Evolutionary conservation across 2,888 invertebrate genomes (phyloP), one percentile per base, ranked within the genome.

Genomic region (Opisthograptis luteolata): DNA sequence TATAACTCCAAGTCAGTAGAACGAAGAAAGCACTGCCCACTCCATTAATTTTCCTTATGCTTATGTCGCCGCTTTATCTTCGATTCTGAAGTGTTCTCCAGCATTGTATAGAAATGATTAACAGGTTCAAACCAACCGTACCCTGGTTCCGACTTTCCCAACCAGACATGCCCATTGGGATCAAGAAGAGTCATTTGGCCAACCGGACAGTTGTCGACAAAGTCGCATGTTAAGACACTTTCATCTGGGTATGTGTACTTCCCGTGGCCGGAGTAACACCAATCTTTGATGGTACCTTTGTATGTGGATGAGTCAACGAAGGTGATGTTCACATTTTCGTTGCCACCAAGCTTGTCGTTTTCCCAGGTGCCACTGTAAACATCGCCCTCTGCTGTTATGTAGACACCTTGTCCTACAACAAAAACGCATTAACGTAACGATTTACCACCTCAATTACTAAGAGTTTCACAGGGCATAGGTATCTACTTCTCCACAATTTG

Each of bases 321-420:
- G 0, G 73, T 64, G 28, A 92, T 80, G 8, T 56, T 66, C 0
- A 82, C 79, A 9, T 74, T 76, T 20, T 79, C 79, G 36, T 49
- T 69, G 12, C 76, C 78, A 0, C 78, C 76, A 1, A 93, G 72
- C 39, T 82, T 82, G 64, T 94, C 93, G 7, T 79, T 69, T 0
- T 90, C 86, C 94, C 94, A 94, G 1, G 61, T 60, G 3, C 92
- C 93, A 14, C 75, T 64, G 67, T 94, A 94, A 0, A 64, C 64
- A 60, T 94, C 93, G 0, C 92, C 92, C 62, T 93, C 93, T 3
- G 88, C 88, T 0, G 93, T 93, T 1, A 65, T 85, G 60, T 94
- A 94, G 7, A 76, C 73, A 5, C 94, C 94, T 0, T 60, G 69
- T 2, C 92, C 92, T 91, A 42, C 14, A 41, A 42, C 28, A 46